Evolutionary conservation across 2,888 invertebrate genomes (phyloP), one percentile per base, ranked within the genome.

Genomic region (Mythimna albipuncta): DNA sequence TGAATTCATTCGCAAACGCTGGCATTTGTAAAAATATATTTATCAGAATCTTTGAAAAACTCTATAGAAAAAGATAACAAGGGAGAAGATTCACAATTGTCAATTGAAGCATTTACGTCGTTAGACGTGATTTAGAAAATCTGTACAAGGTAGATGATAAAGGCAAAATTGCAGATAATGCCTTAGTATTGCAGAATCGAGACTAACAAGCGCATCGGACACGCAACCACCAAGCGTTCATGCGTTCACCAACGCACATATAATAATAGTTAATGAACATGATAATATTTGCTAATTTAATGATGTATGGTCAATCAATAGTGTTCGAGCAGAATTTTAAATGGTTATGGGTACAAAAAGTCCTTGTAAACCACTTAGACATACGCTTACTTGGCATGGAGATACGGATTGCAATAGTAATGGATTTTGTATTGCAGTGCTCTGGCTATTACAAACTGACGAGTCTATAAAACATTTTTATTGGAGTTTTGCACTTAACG

Each of bases 141-240:
- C 73, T 65, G 19, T 64, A 68, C 41, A 73, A 73, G 50, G 62
- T 52, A 55, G 32, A 84, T 26, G 61, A 70, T 75, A 41, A 64
- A 74, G 57, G 63, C 52, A 65, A 82, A 77, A 85, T 82, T 68
- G 72, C 21, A 75, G 64, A 71, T 66, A 72, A 85, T 85, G 67
- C 50, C 47, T 26, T 59, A 70, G 64, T 64, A 72, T 73, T 75
- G 65, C 68, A 79, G 73, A 73, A 77, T 52, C 50, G 52, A 70
- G 58, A 73, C 67, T 63, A 78, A 85, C 85, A 75, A 85, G 80
- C 80, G 85, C 35, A 77, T 73, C 87, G 75, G 70, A 61, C 77
- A 87, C 72, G 86, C 87, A 79, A 83, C 32, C 63, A 67, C 21
- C 47, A 71, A 21, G 66, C 72, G 38, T 55, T 35, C 66, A 62